Base-by-base conservation (phyloP, 2,888 invertebrate genomes). In the Campaea margaritaria region DNA sequence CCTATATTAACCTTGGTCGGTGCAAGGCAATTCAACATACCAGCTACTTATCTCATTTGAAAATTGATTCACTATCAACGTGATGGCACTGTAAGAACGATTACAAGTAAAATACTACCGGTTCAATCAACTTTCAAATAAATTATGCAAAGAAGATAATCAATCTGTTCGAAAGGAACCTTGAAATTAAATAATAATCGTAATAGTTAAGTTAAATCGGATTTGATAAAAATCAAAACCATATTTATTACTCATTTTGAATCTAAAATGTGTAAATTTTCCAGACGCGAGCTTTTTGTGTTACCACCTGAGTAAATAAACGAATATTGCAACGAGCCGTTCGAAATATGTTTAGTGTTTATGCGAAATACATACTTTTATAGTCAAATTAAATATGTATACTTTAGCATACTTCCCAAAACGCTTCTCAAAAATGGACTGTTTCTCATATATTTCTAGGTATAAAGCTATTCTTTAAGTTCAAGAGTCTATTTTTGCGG, bases 121-220 rank as follows among this genome's bases (percentile, higher is more conserved):
- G 63, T 68, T 36, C 50, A 64, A 78, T 72, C 70, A 60, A 64
- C 71, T 65, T 58, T 52, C 50, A 43, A 42, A 71, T 74, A 69
- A 75, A 73, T 77, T 74, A 74, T 70, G 73, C 72, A 70, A 78
- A 74, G 72, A 68, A 62, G 50, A 70, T 77, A 73, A 78, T 76
- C 61, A 73, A 64, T 65, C 53, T 64, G 56, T 58, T 60, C 55
- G 52, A 66, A 70, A 65, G 65, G 64, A 69, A 62, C 68, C 74
- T 80, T 76, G 70, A 75, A 79, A 75, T 77, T 75, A 69, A 74
- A 65, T 67, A 52, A 67, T 71, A 70, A 78, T 69, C 62, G 50
- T 65, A 69, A 67, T 68, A 70, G 75, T 69, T 62, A 69, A 63
- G 58, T 70, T 60, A 67, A 69, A 71, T 67, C 69, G 46, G 68